Evolutionary conservation across 2,888 invertebrate genomes (phyloP).

Genomic region (Periphyllus acericola): DNA sequence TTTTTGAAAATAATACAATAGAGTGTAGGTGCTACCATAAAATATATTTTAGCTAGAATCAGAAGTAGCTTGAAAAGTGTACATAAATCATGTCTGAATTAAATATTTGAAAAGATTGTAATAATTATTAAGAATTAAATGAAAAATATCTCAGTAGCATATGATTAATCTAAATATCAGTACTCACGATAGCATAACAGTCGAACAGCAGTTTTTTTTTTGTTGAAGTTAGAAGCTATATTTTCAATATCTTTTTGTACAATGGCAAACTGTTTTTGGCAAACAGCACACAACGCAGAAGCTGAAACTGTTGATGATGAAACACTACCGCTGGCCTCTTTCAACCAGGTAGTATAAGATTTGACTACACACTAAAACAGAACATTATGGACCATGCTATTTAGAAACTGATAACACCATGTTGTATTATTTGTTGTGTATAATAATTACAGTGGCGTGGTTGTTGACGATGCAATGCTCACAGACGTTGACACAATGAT

Average conservation of each 20-base stretch:
- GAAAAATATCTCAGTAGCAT: background rate
- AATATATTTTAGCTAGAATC: too few relatives aligned
- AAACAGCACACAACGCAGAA: slow-evolving; percentile 40
- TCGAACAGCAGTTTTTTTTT: slow-evolving; percentile 2
- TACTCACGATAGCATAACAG: slow-evolving; percentile 53
- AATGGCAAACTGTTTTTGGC: slow-evolving; percentile 48
- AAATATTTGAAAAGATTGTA: background rate
- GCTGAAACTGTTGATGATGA: background rate
- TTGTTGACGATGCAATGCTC: slow-evolving; percentile 97
- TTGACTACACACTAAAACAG: slow-evolving; percentile 36
- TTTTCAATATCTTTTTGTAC: slow-evolving; percentile 3
- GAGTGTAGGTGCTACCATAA: too few relatives aligned
- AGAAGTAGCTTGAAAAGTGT: too few relatives aligned
- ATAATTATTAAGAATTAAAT: background rate
- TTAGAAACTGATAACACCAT: background rate
- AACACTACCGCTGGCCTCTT: slow-evolving; percentile 27
- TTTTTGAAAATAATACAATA: too few relatives aligned
- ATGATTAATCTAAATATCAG: background rate
- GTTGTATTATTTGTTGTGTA: background rate
- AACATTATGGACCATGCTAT: background rate
- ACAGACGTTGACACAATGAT: slow-evolving; percentile 98
- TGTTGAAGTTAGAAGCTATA: background rate
- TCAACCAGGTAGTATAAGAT: slow-evolving; percentile 42
- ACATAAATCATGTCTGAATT: too few relatives aligned
- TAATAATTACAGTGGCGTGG: slow-evolving; percentile 83